phyloP scores from a whole-genome alignment of 2,888 invertebrate species.

The Myathropa florea region DNA sequence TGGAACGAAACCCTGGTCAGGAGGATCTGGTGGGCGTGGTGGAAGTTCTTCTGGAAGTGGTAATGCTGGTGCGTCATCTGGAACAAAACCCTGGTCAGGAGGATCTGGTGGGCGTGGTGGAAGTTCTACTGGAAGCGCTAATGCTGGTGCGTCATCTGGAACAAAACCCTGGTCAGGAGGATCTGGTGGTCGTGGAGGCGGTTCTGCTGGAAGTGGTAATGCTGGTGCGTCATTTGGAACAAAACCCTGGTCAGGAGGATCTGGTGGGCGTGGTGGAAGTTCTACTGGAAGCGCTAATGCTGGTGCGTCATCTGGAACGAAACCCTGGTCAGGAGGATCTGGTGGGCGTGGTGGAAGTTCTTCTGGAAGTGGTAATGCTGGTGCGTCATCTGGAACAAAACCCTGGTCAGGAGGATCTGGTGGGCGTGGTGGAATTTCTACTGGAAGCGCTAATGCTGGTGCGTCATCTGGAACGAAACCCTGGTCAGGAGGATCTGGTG shows the following conservation, averaged over 20 bases:
- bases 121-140: conserved; percentile 57
- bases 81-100: not conserved
- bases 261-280: not conserved
- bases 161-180: not conserved
- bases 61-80: not conserved
- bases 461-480: no score
- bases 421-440: no score
- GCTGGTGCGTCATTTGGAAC: not conserved
- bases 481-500: no score
- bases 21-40: not conserved
- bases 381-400: not conserved
- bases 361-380: not conserved
- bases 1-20: no score
- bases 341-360: not conserved
- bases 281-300: not conserved
- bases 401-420: not conserved
- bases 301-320: not conserved
- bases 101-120: not conserved
- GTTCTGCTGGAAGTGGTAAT: conserved; percentile 11
- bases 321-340: not conserved
- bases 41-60: not conserved
- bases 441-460: no score
- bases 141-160: conserved; percentile 12
- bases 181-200: conserved; percentile 1
- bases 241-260: not conserved